Conservation (phyloP, 2,797 vertebrate species). For the Megaceryle alcyon region DNA sequence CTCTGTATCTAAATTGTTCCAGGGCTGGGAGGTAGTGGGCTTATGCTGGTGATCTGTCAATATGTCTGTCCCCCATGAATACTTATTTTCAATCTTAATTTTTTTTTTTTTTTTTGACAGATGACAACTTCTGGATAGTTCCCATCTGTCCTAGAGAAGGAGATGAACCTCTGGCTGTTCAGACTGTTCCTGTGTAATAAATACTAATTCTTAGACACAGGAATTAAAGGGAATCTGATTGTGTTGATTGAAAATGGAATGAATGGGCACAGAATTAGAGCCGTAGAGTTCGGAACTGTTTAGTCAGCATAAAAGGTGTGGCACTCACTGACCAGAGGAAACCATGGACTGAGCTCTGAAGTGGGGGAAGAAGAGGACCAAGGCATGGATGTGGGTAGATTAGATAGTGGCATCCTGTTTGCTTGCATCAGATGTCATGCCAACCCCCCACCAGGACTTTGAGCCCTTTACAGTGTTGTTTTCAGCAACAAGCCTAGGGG, state of each 20-base stretch:
- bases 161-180: background rate
- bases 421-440: background rate
- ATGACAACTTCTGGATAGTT: background rate
- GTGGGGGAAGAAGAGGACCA: background rate
- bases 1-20: background rate
- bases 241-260: background rate
- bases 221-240: background rate
- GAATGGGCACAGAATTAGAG: background rate
- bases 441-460: background rate
- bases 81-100: background rate
- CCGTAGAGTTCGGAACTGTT: background rate
- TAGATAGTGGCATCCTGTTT: background rate
- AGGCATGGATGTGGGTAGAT: accelerated
- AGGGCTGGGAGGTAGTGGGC: background rate
- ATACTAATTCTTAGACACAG: background rate
- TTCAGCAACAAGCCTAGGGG: background rate
- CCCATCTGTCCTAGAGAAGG: background rate
- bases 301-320: background rate
- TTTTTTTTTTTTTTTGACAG: background rate
- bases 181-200: background rate
- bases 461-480: background rate
- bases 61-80: background rate
- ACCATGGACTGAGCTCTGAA: background rate
- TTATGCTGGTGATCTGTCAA: background rate
- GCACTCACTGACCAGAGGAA: background rate